Evolutionary conservation across 2,888 invertebrate species (phyloP), one percentile per base, ranked within the genome.

Genomic region (Parnassius mnemosyne): DNA sequence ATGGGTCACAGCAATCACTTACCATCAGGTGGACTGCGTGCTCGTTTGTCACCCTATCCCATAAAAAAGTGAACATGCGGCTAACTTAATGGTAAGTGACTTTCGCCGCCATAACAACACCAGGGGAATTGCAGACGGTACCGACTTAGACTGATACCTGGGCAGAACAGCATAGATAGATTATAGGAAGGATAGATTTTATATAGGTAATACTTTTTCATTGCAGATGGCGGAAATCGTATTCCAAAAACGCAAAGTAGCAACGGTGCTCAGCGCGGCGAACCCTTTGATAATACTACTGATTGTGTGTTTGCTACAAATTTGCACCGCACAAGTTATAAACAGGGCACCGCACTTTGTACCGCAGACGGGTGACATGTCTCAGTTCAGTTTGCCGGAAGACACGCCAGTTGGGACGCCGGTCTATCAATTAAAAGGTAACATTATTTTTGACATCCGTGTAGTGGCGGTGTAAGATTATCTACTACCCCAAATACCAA

Each of bases 261-360:
- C 87, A 1, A 79, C 84, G 1, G 78, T 87, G 10, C 66, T 84
- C 42, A 77, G 67, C 58, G 86, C 84, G 41, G 85, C 84, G 1
- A 85, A 79, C 47, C 84, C 84, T 0, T 70, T 89, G 13, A 73
- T 88, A 64, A 79, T 88, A 51, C 65, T 90, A 0, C 69, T 90
- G 13, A 51, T 89, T 5, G 51, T 88, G 2, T 68, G 79, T 0
- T 66, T 87, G 11, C 53, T 85, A 10, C 83, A 80, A 65, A 46
- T 72, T 70, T 82, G 83, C 57, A 41, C 68, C 70, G 80, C 87
- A 57, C 95, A 95, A 78, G 89, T 93, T 69, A 85, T 93, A 73
- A 96, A 96, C 92, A 92, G 94, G 62, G 94, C 94, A 1, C 96
- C 96, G 0, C 94, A 95, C 75, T 96, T 96, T 79, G 85, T 95